These are phyloP conservation scores for Xenopus laevis DNA, from an alignment of 2,113 vertebrate species.

Conservation along the genomic window DNA sequence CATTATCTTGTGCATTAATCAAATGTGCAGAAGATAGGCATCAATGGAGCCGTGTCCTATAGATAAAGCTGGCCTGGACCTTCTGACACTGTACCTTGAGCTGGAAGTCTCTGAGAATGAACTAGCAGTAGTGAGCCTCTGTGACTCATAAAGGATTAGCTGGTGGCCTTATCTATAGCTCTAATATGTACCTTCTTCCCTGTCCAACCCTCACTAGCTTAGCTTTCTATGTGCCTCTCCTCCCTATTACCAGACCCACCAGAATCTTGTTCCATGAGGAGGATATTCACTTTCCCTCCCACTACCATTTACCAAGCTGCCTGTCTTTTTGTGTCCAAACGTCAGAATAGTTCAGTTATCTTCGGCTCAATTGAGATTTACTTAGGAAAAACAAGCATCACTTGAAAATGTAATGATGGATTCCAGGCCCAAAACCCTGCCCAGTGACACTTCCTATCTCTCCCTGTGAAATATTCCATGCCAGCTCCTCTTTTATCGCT, in stretches of 20 bases:
- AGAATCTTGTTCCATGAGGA: not conserved
- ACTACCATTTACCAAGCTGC: slow-evolving; percentile 4
- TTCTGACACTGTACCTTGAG: too few species aligned
- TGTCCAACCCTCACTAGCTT: too few species aligned
- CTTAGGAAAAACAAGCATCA: slow-evolving; percentile 26
- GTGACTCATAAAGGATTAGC: too few species aligned
- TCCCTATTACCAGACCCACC: not conserved
- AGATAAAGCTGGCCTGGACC: too few species aligned
- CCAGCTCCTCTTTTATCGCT: slow-evolving; percentile 1
- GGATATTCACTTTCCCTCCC: slow-evolving; percentile 37
- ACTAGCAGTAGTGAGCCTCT: too few species aligned
- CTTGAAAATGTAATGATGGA: slow-evolving; percentile 22
- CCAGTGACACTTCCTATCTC: slow-evolving; percentile 11
- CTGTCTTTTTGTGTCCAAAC: slow-evolving; percentile 16
- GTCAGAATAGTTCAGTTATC: slow-evolving; percentile 32
- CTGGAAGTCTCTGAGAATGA: too few species aligned
- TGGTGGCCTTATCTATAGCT: too few species aligned
- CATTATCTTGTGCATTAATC: too few species aligned
- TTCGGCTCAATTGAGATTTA: slow-evolving; percentile 54
- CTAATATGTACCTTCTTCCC: too few species aligned
- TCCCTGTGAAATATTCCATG: not conserved
- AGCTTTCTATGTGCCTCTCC: too few species aligned
- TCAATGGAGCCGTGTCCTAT: too few species aligned
- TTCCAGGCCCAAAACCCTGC: slow-evolving; percentile 7
- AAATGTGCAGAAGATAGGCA: too few species aligned